Evolutionary conservation across 2,113 vertebrate genomes (phyloP), one percentile per base, ranked within the genome.

Genomic region (Microcebus ravelobensis): DNA sequence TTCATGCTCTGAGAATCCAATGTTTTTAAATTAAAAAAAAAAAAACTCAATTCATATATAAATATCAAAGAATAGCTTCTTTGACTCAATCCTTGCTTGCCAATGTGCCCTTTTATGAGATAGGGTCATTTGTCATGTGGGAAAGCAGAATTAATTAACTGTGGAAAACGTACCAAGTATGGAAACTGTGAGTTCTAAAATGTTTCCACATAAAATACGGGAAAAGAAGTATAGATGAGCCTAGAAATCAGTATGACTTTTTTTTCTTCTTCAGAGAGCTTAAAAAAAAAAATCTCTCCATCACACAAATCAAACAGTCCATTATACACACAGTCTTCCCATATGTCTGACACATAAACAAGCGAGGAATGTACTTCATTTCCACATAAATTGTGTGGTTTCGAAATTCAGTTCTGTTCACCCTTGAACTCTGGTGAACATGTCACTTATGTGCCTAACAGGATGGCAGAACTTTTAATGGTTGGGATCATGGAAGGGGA

Each of bases 81-180:
- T 98, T 98, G 98, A 98, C 97, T 98, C 96, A 89, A 90, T 96
- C 89, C 91, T 11, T 27, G 91, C 97, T 97, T 98, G 97, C 97
- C 96, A 85, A 95, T 95, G 1, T 98, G 94, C 96, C 97, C 97
- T 98, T 98, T 98, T 97, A 94, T 96, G 90, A 97, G 98, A 98
- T 98, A 96, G 96, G 96, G 95, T 94, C 96, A 98, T 98, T 98
- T 98, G 97, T 99, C 98, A 98, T 97, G 81, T 65, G 34, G 97
- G 97, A 97, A 96, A 98, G 97, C 95, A 97, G 96, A 97, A 98
- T 98, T 98, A 98, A 98, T 98, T 98, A 98, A 98, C 97, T 98
- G 96, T 97, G 98, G 98, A 98, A 99, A 99, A 98, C 82, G 73
- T 98, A 98, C 97, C 96, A 97, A 96, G 96, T 90, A 91, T 98